Evolutionary conservation across 2,113 vertebrate genomes (phyloP), one percentile per base, ranked within the genome.

Genomic region (Plectropomus leopardus): DNA sequence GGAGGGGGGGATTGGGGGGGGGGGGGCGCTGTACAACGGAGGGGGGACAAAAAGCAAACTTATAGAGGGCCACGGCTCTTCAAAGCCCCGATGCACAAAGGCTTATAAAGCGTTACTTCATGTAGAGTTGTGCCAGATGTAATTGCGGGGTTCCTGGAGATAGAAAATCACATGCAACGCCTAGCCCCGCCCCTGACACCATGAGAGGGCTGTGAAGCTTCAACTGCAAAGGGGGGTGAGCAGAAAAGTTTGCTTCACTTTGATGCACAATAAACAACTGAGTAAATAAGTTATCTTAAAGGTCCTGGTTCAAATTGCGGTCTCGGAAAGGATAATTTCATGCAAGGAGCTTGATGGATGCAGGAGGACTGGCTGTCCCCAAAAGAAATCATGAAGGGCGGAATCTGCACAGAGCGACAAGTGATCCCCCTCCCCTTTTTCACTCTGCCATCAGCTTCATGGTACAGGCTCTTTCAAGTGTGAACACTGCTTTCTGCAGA

Each of bases 111-210:
- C 92, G 86, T 93, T 93, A 91, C 92, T 95, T 93, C 94, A 95
- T 92, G 94, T 92, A 87, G 94, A 93, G 94, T 93, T 92, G 91
- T 93, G 93, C 94, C 93, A 94, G 93, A 95, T 95, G 94, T 95
- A 95, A 95, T 95, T 94, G 93, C 81, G 78, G 93, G 93, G 89
- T 94, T 94, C 87, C 85, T 78, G 61, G 88, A 94, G 92, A 95
- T 93, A 93, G 85, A 82, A 86, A 89, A 92, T 93, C 93, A 88
- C 87, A 83, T 80, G 89, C 87, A 81, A 90, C 58, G 77, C 82
- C 59, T 60, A 42, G 88, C 89, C 73, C 91, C 91, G 13, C 91
- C 91, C 91, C 80, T 79, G 72, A 90, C 88, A 86, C 86, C 84
- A 89, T 92, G 89, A 92, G 91, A 94, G 89, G 82, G 57, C 76